phyloP scores from a whole-genome alignment of 2,888 invertebrate genomes.

The Lasioglossum malachurum region DNA sequence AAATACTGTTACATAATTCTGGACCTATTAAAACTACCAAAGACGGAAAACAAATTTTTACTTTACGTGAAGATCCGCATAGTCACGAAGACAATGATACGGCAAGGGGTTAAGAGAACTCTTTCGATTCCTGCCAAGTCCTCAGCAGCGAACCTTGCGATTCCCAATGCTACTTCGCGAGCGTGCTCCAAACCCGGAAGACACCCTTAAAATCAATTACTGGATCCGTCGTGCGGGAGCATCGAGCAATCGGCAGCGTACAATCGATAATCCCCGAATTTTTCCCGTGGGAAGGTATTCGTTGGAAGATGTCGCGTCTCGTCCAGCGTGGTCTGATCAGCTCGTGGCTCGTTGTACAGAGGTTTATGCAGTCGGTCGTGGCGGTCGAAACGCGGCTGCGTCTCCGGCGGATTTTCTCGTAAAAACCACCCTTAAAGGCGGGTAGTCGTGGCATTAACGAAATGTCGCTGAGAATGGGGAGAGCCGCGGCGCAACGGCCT shows the following conservation, averaged over 20 bases:
- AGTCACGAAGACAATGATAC: too few relatives aligned
- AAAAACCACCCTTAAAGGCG: conserved; percentile 78
- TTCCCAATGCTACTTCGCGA: not conserved
- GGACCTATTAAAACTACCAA: too few relatives aligned
- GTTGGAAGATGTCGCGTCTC: conserved; percentile 8
- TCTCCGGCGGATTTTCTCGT: conserved; percentile 76
- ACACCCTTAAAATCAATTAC: conserved; percentile 38
- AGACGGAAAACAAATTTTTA: too few relatives aligned
- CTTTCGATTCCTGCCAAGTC: not conserved
- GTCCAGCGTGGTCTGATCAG: conserved; percentile 6
- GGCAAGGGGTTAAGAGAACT: too few relatives aligned
- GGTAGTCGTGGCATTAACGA: conserved; percentile 80
- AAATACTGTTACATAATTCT: too few relatives aligned
- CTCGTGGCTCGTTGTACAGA: conserved; percentile 1
- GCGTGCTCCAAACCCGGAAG: not conserved
- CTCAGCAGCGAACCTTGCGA: not conserved
- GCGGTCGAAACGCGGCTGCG: conserved; percentile 29
- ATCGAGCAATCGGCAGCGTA: conserved; percentile 8
- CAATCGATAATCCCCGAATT: conserved; percentile 9
- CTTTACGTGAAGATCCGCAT: too few relatives aligned
- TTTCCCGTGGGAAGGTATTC: not conserved
- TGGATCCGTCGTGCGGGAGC: not conserved
- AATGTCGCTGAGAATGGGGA: conserved; percentile 75
- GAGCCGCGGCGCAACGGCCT: conserved; percentile 58
- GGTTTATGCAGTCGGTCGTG: conserved; percentile 29